Conservation (phyloP, 2,797 vertebrate genomes). For the Hypotaenidia okinawae region DNA sequence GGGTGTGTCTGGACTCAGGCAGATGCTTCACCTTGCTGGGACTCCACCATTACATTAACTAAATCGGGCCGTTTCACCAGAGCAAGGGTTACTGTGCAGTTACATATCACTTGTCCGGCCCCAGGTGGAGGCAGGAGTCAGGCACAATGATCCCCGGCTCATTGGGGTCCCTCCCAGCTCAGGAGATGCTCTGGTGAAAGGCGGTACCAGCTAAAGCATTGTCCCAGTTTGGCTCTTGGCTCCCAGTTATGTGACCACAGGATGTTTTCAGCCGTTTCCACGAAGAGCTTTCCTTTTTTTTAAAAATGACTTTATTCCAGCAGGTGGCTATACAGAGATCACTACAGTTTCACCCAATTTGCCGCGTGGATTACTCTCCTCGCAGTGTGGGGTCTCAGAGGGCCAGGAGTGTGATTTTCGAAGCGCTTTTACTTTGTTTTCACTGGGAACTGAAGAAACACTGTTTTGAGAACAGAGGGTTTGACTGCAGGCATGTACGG, state of each 20-base stretch:
- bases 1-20: rapidly evolving
- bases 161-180: too few relatives aligned
- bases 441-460: background rate
- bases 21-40: rapidly evolving
- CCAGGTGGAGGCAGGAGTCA: too few relatives aligned
- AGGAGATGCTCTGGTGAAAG: too few relatives aligned
- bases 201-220: rapidly evolving
- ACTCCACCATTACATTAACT: rapidly evolving
- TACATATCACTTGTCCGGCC: too few relatives aligned
- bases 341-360: background rate
- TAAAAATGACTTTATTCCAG: background rate
- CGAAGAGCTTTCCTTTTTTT: background rate
- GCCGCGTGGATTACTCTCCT: background rate
- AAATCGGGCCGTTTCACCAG: rapidly evolving
- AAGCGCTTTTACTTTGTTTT: background rate
- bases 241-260: too few relatives aligned
- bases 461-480: background rate
- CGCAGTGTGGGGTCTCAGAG: background rate
- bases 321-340: background rate
- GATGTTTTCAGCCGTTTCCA: background rate
- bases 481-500: background rate
- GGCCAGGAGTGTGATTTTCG: slow-evolving; percentile 64
- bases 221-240: too few relatives aligned
- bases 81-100: rapidly evolving
- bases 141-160: too few relatives aligned